Evolutionary conservation across 2,113 vertebrate genomes (phyloP), one percentile per base, ranked within the genome.

Genomic region (Scopus umbretta): DNA sequence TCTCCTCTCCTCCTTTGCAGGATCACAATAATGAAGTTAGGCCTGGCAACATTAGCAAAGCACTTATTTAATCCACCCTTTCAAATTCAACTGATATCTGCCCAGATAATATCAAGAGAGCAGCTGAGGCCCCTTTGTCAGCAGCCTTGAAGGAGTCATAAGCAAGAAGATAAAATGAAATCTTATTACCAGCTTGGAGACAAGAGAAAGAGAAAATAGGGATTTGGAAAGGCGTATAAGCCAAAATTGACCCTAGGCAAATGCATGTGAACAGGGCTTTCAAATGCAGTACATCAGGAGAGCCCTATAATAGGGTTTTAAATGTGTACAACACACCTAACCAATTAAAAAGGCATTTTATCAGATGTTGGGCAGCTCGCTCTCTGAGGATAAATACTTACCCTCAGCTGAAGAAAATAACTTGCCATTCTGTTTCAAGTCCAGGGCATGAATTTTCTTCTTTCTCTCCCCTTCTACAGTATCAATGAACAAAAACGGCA

Each of bases 11-110:
- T 88, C 62, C 74, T 80, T 32, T 72, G 62, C 70, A 88, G 80
- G 61, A 76, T 83, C 71, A 88, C 61, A 75, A n/a, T 82, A 91
- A 90, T 50, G 45, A 82, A 96, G 88, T 94, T 94, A 91, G 49
- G 71, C 34, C 84, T 92, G 75, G 82, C 71, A 95, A 96, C 78
- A 43, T 92, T 94, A 95, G 65, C 4, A 22, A 93, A 65, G 90
- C 75, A 80, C 66, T 91, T 93, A 88, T 94, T 96, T 93, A 96
- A 95, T 68, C 81, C 91, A 87, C 71, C n/a, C 95, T 96, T 97
- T 96, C 92, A 95, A 83, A 94, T 83, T 88, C 80, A 91, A 79
- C 83, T 62, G 79, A 61, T 94, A 90, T 73, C 81, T 96, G 81
- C 82, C 74, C 87, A 63, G 78, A 92, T 72, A 92, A 92, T 59